phyloP scores from a whole-genome alignment of 2,113 vertebrate genomes.

The Burhinus bistriatus region DNA sequence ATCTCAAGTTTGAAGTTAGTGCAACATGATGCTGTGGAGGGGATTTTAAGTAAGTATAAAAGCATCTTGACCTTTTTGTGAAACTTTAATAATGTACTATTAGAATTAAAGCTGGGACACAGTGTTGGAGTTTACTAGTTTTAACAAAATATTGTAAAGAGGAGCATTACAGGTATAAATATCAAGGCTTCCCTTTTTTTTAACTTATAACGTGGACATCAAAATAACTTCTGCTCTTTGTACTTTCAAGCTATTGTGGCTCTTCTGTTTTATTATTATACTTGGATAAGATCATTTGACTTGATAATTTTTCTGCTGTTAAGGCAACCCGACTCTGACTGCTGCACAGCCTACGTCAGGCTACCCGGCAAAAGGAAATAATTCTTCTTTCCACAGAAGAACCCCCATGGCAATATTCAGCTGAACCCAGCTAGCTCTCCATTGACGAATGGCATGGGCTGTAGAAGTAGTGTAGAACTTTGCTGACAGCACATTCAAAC shows the following conservation, averaged over 20 bases:
- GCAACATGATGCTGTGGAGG: constrained; percentile 90
- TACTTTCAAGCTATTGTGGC: not conserved
- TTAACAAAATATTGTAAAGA: not conserved
- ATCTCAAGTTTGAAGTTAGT: constrained; percentile 91
- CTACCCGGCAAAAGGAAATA: not conserved
- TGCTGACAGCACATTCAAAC: not conserved
- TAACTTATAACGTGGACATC: not conserved
- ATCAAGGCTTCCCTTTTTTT: not conserved
- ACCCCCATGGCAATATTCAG: not conserved
- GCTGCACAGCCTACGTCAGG: not conserved
- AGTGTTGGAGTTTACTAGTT: not conserved
- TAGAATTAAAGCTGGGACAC: not conserved
- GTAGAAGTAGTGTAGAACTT: not conserved
- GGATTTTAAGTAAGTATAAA: constrained; percentile 90
- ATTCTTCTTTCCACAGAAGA: not conserved
- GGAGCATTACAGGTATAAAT: not conserved
- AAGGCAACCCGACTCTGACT: not conserved
- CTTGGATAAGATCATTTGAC: not conserved
- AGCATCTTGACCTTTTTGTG: not conserved
- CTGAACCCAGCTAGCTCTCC: not conserved
- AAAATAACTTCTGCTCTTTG: not conserved
- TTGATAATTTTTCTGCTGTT: not conserved
- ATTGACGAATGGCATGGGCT: not conserved
- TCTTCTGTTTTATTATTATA: not conserved
- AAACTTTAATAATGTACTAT: not conserved